Evolutionary conservation across 2,797 vertebrate species (phyloP).

Genomic region (Vireo griseus): DNA sequence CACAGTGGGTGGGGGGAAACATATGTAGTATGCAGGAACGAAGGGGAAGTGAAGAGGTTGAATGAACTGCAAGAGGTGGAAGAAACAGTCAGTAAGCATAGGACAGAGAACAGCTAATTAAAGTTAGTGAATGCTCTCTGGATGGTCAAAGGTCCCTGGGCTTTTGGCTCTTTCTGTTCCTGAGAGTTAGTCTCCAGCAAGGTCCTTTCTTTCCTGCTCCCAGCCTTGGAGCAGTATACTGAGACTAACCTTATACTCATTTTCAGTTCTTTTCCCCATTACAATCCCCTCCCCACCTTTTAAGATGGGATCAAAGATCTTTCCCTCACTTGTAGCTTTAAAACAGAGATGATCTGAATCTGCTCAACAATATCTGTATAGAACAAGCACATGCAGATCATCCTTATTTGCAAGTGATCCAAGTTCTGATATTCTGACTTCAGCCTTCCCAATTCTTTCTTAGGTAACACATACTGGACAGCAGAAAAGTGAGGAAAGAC

Average conservation of each 20-base stretch:
- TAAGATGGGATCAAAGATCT: not conserved
- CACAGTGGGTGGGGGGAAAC: not conserved
- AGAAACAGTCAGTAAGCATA: not conserved
- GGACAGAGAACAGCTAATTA: constrained; percentile 8
- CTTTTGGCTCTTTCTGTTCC: not conserved
- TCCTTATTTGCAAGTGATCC: not conserved
- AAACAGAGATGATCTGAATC: not conserved
- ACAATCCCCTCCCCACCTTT: not conserved
- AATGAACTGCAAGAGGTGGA: not conserved
- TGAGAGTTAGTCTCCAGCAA: not conserved
- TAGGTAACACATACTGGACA: not conserved
- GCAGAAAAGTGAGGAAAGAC: not conserved
- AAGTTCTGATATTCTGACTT: not conserved
- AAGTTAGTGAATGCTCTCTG: not conserved
- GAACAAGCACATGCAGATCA: not conserved
- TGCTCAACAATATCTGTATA: not conserved
- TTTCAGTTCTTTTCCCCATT: not conserved
- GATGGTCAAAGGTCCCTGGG: constrained; percentile 27
- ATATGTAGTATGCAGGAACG: not conserved
- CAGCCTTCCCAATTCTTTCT: not conserved
- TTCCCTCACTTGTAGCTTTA: not conserved
- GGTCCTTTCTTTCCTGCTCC: not conserved
- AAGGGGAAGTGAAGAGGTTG: not conserved
- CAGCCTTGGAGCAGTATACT: not conserved
- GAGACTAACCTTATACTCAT: not conserved